A percentile compares a stretch with the other conserved stretches of the same genome.
phyloP scores from a whole-genome alignment of 53 echinoderm and acorn worm genomes.

The Hippasteria phrygiana region DNA sequence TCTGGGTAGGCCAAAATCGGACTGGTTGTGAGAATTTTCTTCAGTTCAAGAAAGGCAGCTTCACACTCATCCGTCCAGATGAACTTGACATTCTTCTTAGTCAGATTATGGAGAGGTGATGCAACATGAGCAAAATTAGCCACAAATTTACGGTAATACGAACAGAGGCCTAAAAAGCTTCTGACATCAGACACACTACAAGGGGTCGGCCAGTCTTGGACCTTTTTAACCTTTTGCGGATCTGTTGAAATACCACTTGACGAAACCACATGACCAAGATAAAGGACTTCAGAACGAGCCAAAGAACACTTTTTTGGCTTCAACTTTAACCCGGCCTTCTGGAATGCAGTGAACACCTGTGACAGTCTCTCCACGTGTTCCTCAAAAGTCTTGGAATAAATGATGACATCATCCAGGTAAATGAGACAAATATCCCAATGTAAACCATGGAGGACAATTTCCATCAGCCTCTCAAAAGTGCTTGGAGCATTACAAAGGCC shows the following conservation, averaged over 20 bases:
- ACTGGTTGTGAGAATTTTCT: constrained; percentile 2
- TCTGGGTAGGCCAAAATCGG: constrained; percentile 49
- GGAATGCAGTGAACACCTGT: constrained; percentile 30
- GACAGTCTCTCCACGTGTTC: constrained; percentile 27
- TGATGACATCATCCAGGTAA: constrained; percentile 74
- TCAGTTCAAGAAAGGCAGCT: constrained; percentile 51
- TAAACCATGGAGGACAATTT: constrained; percentile 63
- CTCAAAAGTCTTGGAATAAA: constrained; percentile 37
- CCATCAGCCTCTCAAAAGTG: constrained; percentile 75
- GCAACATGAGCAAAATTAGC: constrained; percentile 61
- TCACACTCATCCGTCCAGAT: constrained; percentile 66
- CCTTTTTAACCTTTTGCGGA: constrained; percentile 58
- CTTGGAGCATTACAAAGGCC: too few species aligned
- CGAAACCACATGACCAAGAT: constrained; percentile 73
- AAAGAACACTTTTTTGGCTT: constrained; percentile 67
- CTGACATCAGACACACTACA: constrained; percentile 45
- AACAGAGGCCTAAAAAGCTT: too few species aligned
- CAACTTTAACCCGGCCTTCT: constrained; percentile 33
- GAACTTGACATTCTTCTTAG: constrained; percentile 61
- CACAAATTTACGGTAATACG: too few species aligned
- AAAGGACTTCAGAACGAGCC: constrained; percentile 29
- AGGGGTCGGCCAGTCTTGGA: constrained; percentile 66
- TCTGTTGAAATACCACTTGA: constrained; percentile 65
- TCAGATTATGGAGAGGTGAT: constrained; percentile 59
- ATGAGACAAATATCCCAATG: constrained; percentile 60